Percentiles rank a stretch among this genome's conserved stretches.
These are phyloP conservation scores for Biston stratarius DNA, from an alignment of 2,888 invertebrate genomes.

Conservation along the genomic window DNA sequence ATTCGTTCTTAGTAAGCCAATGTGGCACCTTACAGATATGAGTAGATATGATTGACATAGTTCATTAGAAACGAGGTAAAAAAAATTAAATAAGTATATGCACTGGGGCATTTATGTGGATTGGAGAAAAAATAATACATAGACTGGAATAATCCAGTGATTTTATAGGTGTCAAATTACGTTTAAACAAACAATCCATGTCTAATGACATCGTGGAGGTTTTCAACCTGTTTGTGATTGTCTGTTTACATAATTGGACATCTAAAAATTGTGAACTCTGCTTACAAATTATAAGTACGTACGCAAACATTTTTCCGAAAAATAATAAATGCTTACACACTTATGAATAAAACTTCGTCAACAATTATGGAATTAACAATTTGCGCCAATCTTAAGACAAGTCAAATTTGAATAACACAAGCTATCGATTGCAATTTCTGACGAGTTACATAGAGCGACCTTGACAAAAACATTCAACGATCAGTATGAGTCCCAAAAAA, in stretches of 20 bases:
- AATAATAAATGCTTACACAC: conserved; percentile 11
- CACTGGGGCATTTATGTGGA: background rate
- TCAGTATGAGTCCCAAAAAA: no score
- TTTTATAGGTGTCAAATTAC: background rate
- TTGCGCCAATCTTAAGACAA: conserved; percentile 39
- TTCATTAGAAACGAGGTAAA: conserved; percentile 12
- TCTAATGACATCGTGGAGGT: background rate
- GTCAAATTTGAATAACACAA: conserved; percentile 51
- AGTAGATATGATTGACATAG: conserved; percentile 27
- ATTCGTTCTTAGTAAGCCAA: conserved; percentile 53
- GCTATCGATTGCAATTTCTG: conserved; percentile 47
- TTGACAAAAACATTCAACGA: background rate
- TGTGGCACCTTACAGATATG: conserved; percentile 70
- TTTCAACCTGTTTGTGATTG: background rate
- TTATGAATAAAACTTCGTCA: conserved; percentile 12
- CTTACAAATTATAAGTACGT: background rate
- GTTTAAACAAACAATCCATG: background rate
- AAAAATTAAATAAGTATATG: background rate
- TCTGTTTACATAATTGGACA: background rate
- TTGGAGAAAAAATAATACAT: background rate
- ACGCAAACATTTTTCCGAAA: background rate
- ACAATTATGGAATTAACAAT: conserved; percentile 9
- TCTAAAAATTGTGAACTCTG: background rate
- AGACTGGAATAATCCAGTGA: no score
- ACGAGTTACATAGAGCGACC: conserved; percentile 49